Percentiles rank a stretch among this genome's conserved stretches.
These are phyloP conservation scores for Parochlus steinenii DNA, from an alignment of 2,888 invertebrate genomes.

Conservation along the genomic window DNA sequence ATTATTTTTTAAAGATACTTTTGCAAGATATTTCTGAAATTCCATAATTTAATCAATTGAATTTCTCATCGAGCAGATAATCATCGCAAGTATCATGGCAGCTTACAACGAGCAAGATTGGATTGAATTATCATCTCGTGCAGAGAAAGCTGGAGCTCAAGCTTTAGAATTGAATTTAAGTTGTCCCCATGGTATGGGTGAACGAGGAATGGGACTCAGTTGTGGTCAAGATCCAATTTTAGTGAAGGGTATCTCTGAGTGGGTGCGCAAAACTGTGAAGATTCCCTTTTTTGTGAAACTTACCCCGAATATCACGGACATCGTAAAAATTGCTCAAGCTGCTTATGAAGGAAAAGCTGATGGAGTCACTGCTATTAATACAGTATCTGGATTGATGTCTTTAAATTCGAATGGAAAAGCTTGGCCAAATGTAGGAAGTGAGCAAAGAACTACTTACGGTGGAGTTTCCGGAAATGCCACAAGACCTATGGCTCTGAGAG, in stretches of 20 bases:
- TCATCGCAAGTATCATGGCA: slow-evolving; percentile 96
- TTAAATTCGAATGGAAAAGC: slow-evolving; percentile 63
- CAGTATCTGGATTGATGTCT: slow-evolving; percentile 88
- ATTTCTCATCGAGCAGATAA: too few relatives aligned
- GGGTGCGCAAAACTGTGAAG: slow-evolving; percentile 73
- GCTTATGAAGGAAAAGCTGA: slow-evolving; percentile 80
- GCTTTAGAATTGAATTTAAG: slow-evolving; percentile 91
- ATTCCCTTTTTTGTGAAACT: slow-evolving; percentile 96
- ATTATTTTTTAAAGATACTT: background rate
- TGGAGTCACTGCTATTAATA: slow-evolving; percentile 96
- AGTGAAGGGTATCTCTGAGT: slow-evolving; percentile 75
- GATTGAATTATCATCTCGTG: slow-evolving; percentile 59
- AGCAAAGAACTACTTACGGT: slow-evolving; percentile 80
- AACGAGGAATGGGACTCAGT: slow-evolving; percentile 94
- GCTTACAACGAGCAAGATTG: slow-evolving; percentile 75
- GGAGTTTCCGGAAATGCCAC: slow-evolving; percentile 91
- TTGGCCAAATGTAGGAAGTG: slow-evolving; percentile 77
- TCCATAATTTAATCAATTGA: slow-evolving; percentile 13
- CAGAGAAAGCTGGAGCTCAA: slow-evolving; percentile 76
- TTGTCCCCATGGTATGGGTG: slow-evolving; percentile 98
- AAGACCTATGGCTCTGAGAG: slow-evolving; percentile 81
- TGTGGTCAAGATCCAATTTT: slow-evolving; percentile 89
- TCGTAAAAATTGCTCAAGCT: slow-evolving; percentile 74
- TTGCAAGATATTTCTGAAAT: background rate
- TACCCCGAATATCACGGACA: slow-evolving; percentile 94